Evolutionary conservation across 2,113 vertebrate genomes (phyloP).

Genomic region (Leuciscus idus): DNA sequence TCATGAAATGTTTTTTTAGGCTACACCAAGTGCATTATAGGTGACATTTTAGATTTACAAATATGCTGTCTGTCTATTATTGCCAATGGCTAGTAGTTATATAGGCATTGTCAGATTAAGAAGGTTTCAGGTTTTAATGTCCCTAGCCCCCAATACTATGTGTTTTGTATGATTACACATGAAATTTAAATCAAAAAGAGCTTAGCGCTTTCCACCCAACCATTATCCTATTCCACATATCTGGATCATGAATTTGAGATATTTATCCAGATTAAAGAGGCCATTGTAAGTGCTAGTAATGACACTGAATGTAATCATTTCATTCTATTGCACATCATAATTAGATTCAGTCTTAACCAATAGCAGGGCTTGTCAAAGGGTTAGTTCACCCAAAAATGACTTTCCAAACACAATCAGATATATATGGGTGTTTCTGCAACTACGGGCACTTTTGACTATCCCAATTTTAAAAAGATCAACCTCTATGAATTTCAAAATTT

Average conservation of each 20-base stretch:
- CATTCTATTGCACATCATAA: background rate
- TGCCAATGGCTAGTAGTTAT: background rate
- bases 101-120: background rate
- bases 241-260: background rate
- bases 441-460: too few relatives aligned
- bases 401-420: too few relatives aligned
- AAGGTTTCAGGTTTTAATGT: background rate
- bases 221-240: conserved; percentile 8
- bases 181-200: background rate
- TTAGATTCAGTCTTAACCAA: background rate
- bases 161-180: background rate
- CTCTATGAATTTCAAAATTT: too few relatives aligned
- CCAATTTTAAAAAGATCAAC: too few relatives aligned
- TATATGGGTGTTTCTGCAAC: too few relatives aligned
- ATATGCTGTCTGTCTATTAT: conserved; percentile 7
- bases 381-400: too few relatives aligned
- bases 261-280: background rate
- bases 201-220: conserved; percentile 15
- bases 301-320: background rate
- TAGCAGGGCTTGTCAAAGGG: background rate
- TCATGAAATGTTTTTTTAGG: background rate
- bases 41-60: background rate
- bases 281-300: background rate
- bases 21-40: background rate
- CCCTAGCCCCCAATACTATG: background rate